phyloP scores from a whole-genome alignment of 2,888 invertebrate species.

The Amphipoea lucens region DNA sequence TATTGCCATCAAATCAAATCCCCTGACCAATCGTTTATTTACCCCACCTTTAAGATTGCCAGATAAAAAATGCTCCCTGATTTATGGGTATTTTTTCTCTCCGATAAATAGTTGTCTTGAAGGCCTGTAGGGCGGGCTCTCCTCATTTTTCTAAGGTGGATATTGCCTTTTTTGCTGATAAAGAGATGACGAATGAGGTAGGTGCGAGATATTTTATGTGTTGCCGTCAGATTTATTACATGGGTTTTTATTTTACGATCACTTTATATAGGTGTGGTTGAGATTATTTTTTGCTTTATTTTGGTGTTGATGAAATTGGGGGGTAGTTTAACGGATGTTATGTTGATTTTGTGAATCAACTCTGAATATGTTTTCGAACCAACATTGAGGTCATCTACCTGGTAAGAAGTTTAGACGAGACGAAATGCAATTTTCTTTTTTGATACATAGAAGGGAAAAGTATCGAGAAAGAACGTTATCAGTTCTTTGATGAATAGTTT shows the following conservation, averaged over 20 bases:
- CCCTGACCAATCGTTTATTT: constrained; percentile 70
- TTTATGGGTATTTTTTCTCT: constrained; percentile 81
- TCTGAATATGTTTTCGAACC: neutral
- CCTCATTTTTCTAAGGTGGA: constrained; percentile 87
- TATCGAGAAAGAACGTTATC: neutral
- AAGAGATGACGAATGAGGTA: constrained; percentile 85
- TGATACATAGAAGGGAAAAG: neutral
- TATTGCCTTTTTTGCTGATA: constrained; percentile 87
- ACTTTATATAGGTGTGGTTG: constrained; percentile 75
- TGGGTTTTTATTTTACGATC: constrained; percentile 71
- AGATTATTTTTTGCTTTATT: constrained; percentile 45
- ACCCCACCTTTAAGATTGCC: constrained; percentile 82
- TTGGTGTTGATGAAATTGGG: constrained; percentile 43
- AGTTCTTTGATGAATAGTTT: neutral
- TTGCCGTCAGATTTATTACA: constrained; percentile 65
- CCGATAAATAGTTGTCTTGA: constrained; percentile 89
- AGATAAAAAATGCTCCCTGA: constrained; percentile 84
- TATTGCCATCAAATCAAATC: constrained; percentile 60
- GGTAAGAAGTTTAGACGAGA: neutral
- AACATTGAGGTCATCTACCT: neutral
- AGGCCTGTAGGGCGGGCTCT: constrained; percentile 81
- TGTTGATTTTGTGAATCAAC: neutral
- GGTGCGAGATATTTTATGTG: constrained; percentile 79
- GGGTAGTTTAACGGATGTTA: constrained; percentile 1
- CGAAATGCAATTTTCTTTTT: neutral